phyloP scores from a whole-genome alignment of 2,888 invertebrate genomes.

The Apeira syringaria region DNA sequence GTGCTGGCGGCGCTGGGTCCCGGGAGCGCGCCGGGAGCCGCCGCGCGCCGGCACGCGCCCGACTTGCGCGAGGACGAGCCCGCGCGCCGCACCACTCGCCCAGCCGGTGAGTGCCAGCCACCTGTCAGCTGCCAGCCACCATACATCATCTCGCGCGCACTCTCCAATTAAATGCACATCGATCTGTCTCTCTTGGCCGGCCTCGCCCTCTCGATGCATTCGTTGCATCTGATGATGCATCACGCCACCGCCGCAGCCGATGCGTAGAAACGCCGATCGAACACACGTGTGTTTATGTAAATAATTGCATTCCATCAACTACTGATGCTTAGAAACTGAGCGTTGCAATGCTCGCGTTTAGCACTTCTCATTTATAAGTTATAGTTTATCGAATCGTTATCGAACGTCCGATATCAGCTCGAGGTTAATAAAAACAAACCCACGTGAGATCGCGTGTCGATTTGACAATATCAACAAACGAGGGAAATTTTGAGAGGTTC shows the following conservation, averaged over 20 bases:
- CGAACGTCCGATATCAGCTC: constrained; percentile 49
- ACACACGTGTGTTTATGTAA: constrained; percentile 63
- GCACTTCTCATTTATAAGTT: constrained; percentile 13
- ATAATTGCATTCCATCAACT: constrained; percentile 57
- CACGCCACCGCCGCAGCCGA: constrained; percentile 1
- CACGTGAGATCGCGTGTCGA: constrained; percentile 65
- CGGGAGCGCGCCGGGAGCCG: constrained; percentile 76
- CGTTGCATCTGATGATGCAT: constrained; percentile 7
- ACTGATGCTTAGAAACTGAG: constrained; percentile 1
- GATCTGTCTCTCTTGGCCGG: constrained; percentile 19
- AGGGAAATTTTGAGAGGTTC: constrained; percentile 61
- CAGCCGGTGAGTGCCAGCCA: constrained; percentile 84
- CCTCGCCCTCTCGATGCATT: constrained; percentile 24
- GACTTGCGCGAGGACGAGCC: constrained; percentile 40
- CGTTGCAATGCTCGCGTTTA: constrained; percentile 14
- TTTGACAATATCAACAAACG: constrained; percentile 54
- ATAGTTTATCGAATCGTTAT: constrained; percentile 57
- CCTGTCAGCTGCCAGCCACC: constrained; percentile 10
- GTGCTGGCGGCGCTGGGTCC: constrained; percentile 58
- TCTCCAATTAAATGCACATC: constrained; percentile 52
- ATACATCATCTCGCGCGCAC: constrained; percentile 41
- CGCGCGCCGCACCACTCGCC: constrained; percentile 84
- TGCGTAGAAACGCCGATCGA: constrained; percentile 28
- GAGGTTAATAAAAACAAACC: constrained; percentile 77
- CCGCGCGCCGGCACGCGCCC: constrained; percentile 82